Evolutionary conservation across 2,113 vertebrate species (phyloP), one percentile per base, ranked within the genome.

Genomic region (Passer domesticus): DNA sequence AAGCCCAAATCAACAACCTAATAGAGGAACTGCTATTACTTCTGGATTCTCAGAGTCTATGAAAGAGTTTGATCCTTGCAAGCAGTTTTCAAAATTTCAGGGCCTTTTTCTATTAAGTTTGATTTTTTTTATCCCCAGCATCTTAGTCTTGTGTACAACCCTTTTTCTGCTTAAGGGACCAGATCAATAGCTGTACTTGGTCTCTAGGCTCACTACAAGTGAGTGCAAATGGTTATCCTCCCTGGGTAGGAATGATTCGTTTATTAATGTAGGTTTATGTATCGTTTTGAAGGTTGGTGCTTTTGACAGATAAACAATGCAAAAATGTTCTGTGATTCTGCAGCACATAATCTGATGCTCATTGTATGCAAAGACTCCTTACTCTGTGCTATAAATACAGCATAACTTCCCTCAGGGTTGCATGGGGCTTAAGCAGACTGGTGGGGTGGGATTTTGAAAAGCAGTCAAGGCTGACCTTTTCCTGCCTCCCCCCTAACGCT

Each of bases 1-100:
- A 86, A 96, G 68, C 39, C 52, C 62, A 77, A 94, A 86, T 96
- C 81, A 90, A 91, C 60, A 87, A 31, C 47, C 70, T 91, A 67
- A 86, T 70, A 58, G 63, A 58, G 50, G 55, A 91, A 22, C 41
- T 93, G 63, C 78, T 96, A 35, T 83, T 83, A 50, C 55, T 91
- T 58, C 43, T 78, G 39, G 70, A 33, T 94, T 92, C 35, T 43
- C 56, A 78, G 43, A 67, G 73, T 50, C 58, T 82, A 28, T 23
- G 46, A 62, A 44, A 83, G 14, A 78, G 25, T 85, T 60, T 67
- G 37, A 41, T 80, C 31, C 37, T 92, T 2, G 11, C 79, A 87
- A 92, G 39, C 47, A 59, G 17, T 69, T 83, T 86, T 90, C 24
- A 79, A 94, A 89, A 86, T 83, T 89, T 90, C 20, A 74, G 39